Evolutionary conservation across 2,113 vertebrate species (phyloP).

Genomic region (Sturnus vulgaris): DNA sequence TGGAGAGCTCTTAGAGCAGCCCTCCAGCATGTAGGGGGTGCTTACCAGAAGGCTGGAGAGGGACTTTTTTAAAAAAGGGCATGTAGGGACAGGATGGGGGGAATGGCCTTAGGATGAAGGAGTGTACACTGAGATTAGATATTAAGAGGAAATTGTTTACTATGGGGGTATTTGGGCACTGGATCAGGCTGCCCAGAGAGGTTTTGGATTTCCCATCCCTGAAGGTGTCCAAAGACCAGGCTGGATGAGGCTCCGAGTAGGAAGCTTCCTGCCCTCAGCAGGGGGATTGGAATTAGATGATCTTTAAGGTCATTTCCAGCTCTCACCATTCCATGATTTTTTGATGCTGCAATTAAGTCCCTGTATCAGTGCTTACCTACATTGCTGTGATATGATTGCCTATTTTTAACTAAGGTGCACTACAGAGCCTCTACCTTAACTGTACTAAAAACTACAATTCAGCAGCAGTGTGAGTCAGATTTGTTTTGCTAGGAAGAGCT

Average conservation of each 20-base stretch:
- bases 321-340: neutral
- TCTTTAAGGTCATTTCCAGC: neutral
- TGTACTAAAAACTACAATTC: neutral
- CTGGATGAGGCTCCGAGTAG: neutral
- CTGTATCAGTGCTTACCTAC: neutral
- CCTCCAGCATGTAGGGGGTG: neutral
- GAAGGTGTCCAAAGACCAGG: neutral
- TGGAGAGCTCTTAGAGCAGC: neutral
- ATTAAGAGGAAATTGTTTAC: neutral
- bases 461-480: neutral
- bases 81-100: neutral
- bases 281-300: neutral
- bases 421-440: neutral
- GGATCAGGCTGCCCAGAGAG: neutral
- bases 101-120: neutral
- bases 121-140: neutral
- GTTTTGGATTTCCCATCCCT: neutral
- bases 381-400: neutral
- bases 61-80: neutral
- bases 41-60: neutral
- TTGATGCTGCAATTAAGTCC: neutral
- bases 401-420: neutral
- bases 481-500: neutral
- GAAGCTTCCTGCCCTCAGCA: neutral
- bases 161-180: neutral